Percentiles rank a stretch among this genome's conserved stretches.
phyloP scores from a whole-genome alignment of 1,140 invertebrate species.

The Hermetia illucens region DNA sequence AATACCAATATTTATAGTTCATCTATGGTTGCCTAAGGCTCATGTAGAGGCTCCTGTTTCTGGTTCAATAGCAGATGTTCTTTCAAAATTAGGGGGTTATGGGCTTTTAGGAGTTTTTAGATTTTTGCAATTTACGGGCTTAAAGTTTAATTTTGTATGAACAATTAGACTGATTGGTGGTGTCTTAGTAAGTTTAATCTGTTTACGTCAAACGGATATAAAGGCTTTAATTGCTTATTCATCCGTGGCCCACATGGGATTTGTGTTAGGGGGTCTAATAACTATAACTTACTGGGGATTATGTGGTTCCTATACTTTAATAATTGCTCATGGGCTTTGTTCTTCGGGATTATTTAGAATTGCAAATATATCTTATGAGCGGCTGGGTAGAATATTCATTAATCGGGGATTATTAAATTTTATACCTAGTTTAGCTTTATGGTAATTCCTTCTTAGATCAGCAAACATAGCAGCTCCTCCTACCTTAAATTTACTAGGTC shows the following conservation, averaged over 20 bases:
- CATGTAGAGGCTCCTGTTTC: slow-evolving; percentile 57
- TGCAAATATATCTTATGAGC: slow-evolving; percentile 47
- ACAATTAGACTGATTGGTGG: slow-evolving; percentile 39
- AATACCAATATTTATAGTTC: slow-evolving; percentile 50
- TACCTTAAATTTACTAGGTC: slow-evolving; percentile 33
- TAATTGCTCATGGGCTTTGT: slow-evolving; percentile 49
- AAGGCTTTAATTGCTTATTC: slow-evolving; percentile 49
- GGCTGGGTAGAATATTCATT: slow-evolving; percentile 27
- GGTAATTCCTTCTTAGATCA: slow-evolving; percentile 42
- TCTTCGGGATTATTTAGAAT: slow-evolving; percentile 55
- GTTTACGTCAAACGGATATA: slow-evolving; percentile 42
- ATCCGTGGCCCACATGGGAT: slow-evolving; percentile 41
- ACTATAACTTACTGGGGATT: slow-evolving; percentile 29
- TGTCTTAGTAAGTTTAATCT: slow-evolving; percentile 38
- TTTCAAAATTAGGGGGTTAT: slow-evolving; percentile 53
- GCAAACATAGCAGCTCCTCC: slow-evolving; percentile 32
- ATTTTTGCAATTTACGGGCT: slow-evolving; percentile 22
- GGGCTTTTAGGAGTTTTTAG: slow-evolving; percentile 37
- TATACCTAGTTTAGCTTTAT: slow-evolving; percentile 34
- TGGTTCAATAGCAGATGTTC: slow-evolving; percentile 50
- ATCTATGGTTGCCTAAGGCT: slow-evolving; percentile 56
- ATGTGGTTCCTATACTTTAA: slow-evolving; percentile 37
- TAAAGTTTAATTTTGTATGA: slow-evolving; percentile 32
- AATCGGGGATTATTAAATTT: slow-evolving; percentile 32
- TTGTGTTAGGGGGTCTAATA: slow-evolving; percentile 36